These are phyloP conservation scores for Pseudotriccus pelzelni DNA, from an alignment of 2,797 vertebrate species.

Conservation along the genomic window DNA sequence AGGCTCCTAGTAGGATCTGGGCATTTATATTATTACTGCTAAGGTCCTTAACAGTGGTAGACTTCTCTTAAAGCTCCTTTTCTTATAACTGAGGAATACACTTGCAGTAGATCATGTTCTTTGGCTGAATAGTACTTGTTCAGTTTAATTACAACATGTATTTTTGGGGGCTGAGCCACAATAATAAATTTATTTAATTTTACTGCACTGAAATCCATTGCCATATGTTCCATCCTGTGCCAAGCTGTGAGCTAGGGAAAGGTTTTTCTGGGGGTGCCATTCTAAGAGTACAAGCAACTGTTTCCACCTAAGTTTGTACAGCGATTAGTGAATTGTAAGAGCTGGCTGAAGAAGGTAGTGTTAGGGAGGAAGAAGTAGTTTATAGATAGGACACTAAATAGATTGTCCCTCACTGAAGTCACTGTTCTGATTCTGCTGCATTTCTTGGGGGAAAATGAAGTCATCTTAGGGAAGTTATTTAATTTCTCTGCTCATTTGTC, in stretches of 20 bases:
- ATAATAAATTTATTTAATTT: not conserved
- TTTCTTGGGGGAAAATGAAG: not conserved
- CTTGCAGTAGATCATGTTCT: not conserved
- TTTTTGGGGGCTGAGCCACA: not conserved
- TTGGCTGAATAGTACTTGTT: not conserved
- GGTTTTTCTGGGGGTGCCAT: not conserved
- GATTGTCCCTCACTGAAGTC: not conserved
- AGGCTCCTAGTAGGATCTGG: not conserved
- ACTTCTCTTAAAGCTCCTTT: not conserved
- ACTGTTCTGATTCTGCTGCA: not conserved
- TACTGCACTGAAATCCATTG: not conserved
- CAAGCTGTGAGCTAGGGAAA: not conserved
- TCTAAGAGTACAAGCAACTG: not conserved
- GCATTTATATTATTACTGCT: not conserved
- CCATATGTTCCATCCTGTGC: not conserved
- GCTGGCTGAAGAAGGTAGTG: not conserved
- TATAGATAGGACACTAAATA: not conserved
- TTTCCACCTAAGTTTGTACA: not conserved
- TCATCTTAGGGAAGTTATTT: not conserved
- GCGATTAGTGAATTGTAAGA: not conserved
- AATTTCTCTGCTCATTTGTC: not conserved
- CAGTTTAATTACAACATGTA: slow-evolving; percentile 21
- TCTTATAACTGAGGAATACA: not conserved
- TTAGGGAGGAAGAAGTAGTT: not conserved
- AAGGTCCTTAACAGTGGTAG: not conserved